Evolutionary conservation across 2,888 invertebrate genomes (phyloP), one percentile per base, ranked within the genome.

Genomic region (Cataglyphis rosenhaueri): DNA sequence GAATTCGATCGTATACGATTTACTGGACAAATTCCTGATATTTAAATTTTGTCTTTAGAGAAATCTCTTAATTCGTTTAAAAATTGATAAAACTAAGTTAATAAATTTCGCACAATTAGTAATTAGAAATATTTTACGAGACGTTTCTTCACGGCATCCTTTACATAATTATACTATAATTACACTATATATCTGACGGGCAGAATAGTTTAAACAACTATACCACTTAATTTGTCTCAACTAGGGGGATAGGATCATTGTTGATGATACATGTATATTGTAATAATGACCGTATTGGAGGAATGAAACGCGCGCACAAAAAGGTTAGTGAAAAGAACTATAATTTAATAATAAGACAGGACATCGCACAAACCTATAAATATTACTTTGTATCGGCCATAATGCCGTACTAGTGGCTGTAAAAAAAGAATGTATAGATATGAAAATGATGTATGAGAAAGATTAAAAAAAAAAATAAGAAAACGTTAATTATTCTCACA

Each of bases 351-450:
- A 85, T 57, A 64, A 85, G 61, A 75, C 44, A 70, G 41, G 21
- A 68, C 65, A 81, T 64, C 68, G 84, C 81, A 71, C 76, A 76
- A 73, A 73, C 64, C 55, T 83, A 66, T 61, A 70, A 81, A 82
- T 82, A 79, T 83, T 76, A 74, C 71, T 79, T 83, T 66, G 64
- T 66, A 62, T 85, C 70, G 62, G 71, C 57, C 48, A 29, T 29
- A n/a, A 21, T 18, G 32, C 21, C 32, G 41, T 61, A 78, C 38
- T 71, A 55, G 62, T 78, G 65, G 21, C 35, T 86, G 81, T 83
- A 79, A 84, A 84, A 82, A 83, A 74, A 65, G 71, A 35, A 86
- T 70, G 84, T 84, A 79, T 81, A 82, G 52, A n/a, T 57, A 68
- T 52, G 44, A 66, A 64, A 73, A 61, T 41, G 38, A 84, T 74